Evolutionary conservation across 1,140 invertebrate species (phyloP).

Genomic region (Venturia canescens): DNA sequence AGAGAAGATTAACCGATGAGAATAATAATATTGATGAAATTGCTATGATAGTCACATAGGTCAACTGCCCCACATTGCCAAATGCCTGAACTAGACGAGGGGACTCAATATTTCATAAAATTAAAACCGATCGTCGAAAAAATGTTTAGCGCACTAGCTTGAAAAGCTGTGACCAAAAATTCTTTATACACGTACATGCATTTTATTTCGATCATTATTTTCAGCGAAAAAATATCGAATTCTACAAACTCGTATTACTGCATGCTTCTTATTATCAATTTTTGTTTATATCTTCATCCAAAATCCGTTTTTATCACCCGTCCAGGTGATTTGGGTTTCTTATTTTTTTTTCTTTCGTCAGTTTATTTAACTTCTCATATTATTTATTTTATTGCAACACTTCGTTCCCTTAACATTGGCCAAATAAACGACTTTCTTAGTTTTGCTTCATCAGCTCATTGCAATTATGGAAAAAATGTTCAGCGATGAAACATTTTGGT

Average conservation of each 20-base stretch:
- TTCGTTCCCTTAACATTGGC: background rate
- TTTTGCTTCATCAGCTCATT: slow-evolving; percentile 71
- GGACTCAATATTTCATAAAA: slow-evolving; percentile 39
- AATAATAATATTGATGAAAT: background rate
- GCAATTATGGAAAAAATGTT: slow-evolving; percentile 43
- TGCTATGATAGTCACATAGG: slow-evolving; percentile 18
- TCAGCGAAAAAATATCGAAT: too few relatives aligned
- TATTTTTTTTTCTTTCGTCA: slow-evolving; percentile 23
- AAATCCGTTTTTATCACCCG: slow-evolving; percentile 52
- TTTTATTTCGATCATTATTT: too few relatives aligned
- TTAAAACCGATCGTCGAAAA: slow-evolving; percentile 21
- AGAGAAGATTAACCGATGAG: background rate
- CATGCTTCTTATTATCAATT: background rate
- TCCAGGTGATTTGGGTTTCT: slow-evolving; percentile 17
- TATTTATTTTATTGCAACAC: slow-evolving; percentile 31
- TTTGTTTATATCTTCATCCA: slow-evolving; percentile 37
- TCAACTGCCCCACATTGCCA: slow-evolving; percentile 71
- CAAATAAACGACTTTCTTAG: slow-evolving; percentile 56
- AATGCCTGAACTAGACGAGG: slow-evolving; percentile 57
- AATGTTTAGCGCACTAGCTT: background rate
- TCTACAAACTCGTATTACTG: background rate
- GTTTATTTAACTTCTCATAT: slow-evolving; percentile 10
- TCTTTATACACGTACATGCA: background rate
- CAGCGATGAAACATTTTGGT: background rate
- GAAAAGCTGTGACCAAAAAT: background rate